Conservation (phyloP, 2,888 invertebrate species). For the Lysandra coridon region DNA sequence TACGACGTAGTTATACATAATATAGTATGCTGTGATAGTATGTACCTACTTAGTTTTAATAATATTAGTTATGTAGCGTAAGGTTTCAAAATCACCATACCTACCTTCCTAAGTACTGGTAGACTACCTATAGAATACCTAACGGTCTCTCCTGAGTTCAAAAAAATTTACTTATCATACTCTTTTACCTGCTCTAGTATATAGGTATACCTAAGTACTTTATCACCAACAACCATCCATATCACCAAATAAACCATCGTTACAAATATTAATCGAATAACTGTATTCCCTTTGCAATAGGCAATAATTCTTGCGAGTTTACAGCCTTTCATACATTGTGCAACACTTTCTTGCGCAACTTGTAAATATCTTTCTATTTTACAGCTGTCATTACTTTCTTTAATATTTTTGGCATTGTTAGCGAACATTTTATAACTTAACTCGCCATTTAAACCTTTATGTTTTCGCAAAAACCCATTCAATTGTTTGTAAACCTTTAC, state of each 20-base stretch:
- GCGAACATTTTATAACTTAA: slow-evolving; percentile 23
- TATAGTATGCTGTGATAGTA: too few species aligned
- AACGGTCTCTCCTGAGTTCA: too few species aligned
- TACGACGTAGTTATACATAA: too few species aligned
- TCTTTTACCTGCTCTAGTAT: too few species aligned
- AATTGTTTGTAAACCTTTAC: slow-evolving; percentile 14
- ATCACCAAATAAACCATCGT: background rate
- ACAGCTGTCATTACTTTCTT: slow-evolving; percentile 24
- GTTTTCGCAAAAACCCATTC: slow-evolving; percentile 22
- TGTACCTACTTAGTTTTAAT: too few species aligned
- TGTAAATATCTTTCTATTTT: slow-evolving; percentile 25
- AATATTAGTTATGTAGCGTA: too few species aligned
- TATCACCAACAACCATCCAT: too few species aligned
- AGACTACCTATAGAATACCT: too few species aligned
- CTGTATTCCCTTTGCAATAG: background rate
- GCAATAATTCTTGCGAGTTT: background rate
- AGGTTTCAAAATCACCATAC: too few species aligned
- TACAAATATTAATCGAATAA: background rate
- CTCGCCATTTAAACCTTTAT: slow-evolving; percentile 26
- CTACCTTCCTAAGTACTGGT: too few species aligned
- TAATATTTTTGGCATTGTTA: slow-evolving; percentile 19
- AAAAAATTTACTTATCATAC: too few species aligned
- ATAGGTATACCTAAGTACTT: too few species aligned
- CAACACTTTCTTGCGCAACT: background rate
- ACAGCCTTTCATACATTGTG: background rate